Evolutionary conservation across 2,797 vertebrate genomes (phyloP).

Genomic region (Phrynocephalus forsythii): DNA sequence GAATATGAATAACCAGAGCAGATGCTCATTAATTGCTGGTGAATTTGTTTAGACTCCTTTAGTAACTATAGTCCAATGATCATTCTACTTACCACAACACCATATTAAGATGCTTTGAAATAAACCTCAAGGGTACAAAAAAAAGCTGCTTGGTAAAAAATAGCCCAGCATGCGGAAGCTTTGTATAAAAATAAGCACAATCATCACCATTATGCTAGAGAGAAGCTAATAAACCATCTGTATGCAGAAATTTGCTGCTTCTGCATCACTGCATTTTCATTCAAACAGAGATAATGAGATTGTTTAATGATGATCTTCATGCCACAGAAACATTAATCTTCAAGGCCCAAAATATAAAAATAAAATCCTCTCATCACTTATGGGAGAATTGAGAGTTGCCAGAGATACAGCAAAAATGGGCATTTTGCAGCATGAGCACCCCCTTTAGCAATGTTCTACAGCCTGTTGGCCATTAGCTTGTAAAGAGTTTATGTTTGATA

Average conservation of each 20-base stretch:
- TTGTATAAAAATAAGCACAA: conserved; percentile 53
- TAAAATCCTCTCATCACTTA: conserved; percentile 35
- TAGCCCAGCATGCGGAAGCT: conserved; percentile 43
- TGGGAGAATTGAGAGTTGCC: conserved; percentile 23
- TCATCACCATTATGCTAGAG: conserved; percentile 47
- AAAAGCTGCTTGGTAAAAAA: conserved; percentile 31
- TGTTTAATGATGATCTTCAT: conserved; percentile 60
- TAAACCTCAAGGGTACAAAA: neutral
- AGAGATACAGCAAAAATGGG: conserved; percentile 45
- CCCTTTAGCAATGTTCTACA: conserved; percentile 10
- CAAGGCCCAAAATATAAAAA: conserved; percentile 34
- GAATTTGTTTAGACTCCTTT: neutral
- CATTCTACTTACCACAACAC: neutral
- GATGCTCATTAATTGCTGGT: neutral
- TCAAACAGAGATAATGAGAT: conserved; percentile 67
- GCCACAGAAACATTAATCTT: conserved; percentile 59
- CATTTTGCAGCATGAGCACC: conserved; percentile 47
- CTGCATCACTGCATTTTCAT: conserved; percentile 58
- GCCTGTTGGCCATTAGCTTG: neutral
- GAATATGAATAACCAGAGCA: neutral
- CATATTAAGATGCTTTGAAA: conserved; percentile 26
- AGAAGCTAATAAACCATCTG: conserved; percentile 62
- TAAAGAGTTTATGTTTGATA: conserved; percentile 11
- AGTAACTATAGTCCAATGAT: neutral
- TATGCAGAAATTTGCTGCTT: conserved; percentile 59